Percentiles rank a stretch among this genome's conserved stretches.
Conservation (phyloP, 2,113 vertebrate species). For the Hypocryptadius cinnamomeus region DNA sequence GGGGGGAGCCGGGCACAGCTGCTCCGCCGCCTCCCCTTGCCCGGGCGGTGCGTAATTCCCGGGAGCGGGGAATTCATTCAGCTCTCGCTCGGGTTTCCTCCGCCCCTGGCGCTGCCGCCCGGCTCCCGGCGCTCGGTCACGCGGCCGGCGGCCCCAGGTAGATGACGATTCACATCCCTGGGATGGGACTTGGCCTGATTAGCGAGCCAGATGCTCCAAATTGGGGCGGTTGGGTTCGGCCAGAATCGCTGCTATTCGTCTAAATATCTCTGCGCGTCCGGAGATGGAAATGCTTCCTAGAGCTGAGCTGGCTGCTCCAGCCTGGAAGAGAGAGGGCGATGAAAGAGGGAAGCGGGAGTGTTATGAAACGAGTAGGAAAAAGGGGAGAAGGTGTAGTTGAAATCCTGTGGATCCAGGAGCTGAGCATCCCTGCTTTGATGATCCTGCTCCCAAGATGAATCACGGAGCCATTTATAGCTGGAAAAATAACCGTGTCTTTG, state of each 20-base stretch:
- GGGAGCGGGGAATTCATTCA: conserved; percentile 29
- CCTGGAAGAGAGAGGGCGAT: background rate
- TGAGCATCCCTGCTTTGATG: background rate
- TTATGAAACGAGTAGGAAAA: background rate
- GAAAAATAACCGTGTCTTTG: background rate
- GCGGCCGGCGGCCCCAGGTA: background rate
- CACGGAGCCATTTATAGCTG: background rate
- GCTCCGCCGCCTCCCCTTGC: background rate
- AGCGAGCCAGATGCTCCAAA: background rate
- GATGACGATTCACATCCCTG: background rate
- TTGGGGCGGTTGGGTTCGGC: background rate
- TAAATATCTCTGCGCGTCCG: background rate
- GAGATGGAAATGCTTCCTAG: background rate
- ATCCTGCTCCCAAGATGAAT: background rate
- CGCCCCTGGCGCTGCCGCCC: background rate
- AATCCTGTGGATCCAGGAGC: background rate
- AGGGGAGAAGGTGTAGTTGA: background rate
- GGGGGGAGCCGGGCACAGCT: background rate
- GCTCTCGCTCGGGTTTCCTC: background rate
- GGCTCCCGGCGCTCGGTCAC: background rate
- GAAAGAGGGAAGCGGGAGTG: background rate
- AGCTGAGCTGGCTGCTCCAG: background rate
- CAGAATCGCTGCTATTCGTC: background rate
- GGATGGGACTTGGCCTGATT: background rate
- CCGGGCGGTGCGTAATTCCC: background rate